A percentile compares a stretch with the other conserved stretches of the same genome.
Evolutionary conservation across 2,888 invertebrate species (phyloP).

Genomic region (Norana najaformis): DNA sequence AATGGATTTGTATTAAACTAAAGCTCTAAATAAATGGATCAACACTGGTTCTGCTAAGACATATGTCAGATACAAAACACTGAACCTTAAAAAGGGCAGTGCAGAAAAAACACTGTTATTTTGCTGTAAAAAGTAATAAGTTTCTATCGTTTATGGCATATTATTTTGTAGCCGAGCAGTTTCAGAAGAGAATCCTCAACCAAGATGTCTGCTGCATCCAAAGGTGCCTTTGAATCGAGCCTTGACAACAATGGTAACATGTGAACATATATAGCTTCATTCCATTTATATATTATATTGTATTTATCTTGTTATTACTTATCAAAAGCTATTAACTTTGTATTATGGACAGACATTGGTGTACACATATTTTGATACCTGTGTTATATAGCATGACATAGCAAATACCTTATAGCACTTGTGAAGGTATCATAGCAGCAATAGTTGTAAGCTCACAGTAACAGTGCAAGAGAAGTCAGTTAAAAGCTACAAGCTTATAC

Average conservation of each 20-base stretch:
- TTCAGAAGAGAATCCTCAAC: background rate
- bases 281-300: background rate
- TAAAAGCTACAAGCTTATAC: background rate
- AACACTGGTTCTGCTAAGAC: no score
- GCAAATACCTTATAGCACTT: conserved; percentile 1
- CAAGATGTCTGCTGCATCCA: background rate
- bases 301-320: background rate
- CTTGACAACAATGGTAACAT: conserved; percentile 13
- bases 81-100: background rate
- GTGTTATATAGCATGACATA: background rate
- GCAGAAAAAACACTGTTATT: background rate
- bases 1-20: no score
- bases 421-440: background rate
- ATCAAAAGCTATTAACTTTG: background rate
- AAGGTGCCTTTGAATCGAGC: background rate
- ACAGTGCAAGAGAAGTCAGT: background rate
- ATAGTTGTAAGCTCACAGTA: background rate
- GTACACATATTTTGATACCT: background rate
- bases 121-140: background rate
- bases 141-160: background rate
- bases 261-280: background rate
- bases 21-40: no score
- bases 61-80: background rate
- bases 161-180: background rate
- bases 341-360: background rate